Evolutionary conservation across 2,888 invertebrate genomes (phyloP), one percentile per base, ranked within the genome.

Genomic region (Lymantria dispar): DNA sequence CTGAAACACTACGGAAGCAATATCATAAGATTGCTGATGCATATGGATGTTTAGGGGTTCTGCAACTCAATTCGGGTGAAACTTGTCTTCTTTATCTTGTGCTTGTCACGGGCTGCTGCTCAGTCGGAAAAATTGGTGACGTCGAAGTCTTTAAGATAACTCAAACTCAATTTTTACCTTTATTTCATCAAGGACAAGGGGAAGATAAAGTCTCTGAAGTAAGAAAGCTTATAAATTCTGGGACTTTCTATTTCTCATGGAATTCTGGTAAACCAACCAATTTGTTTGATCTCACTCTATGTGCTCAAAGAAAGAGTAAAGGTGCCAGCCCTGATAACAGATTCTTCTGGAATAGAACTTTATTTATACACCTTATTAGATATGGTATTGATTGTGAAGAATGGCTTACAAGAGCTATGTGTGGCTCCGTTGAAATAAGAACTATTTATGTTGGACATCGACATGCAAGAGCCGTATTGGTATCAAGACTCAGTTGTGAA

Each of bases 331-430:
- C 98, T 43, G 99, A 99, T 86, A 98, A 98, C 76, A 93, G 99
- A 77, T 99, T 99, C 85, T 99, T 99, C 82, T 99, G 99, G 99
- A 99, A 99, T 84, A 95, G 98, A 70, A 98, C 97, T 92, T 92
- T 99, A 60, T 98, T 98, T 80, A 96, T 98, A 58, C 98, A 98
- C 86, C 92, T 99, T 64, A 94, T 98, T 70, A 94, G 98, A 64
- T 99, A 94, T 91, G 97, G 97, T 47, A 96, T 99, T 39, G 95
- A 98, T 78, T 96, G 97, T 67, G 94, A 94, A 60, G 94, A 95
- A 45, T 99, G 99, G 99, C 91, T 99, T 50, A 92, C 99, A 40
- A 97, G 98, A 85, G 94, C 97, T 36, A 99, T 99, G 95, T 99
- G 99, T 91, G 99, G 99, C 13, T 98, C 98, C 49, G 96, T 99